Conservation (phyloP, 2,797 vertebrate species). For the Vultur gryphus region DNA sequence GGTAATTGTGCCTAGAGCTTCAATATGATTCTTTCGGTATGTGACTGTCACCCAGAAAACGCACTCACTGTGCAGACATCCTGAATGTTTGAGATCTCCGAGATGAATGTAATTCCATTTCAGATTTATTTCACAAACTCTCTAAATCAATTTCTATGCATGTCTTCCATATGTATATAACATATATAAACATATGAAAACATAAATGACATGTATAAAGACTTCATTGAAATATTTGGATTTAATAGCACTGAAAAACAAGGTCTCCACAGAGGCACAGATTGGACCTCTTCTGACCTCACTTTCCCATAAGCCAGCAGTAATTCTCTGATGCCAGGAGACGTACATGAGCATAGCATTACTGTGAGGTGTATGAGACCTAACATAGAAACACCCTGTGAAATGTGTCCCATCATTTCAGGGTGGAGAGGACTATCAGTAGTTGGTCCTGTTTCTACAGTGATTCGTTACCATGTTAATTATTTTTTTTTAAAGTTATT, state of each 20-base stretch:
- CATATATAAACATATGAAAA: background rate
- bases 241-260: background rate
- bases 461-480: background rate
- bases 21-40: background rate
- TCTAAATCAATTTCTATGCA: background rate
- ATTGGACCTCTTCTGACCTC: background rate
- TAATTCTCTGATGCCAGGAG: background rate
- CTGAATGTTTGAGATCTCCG: background rate
- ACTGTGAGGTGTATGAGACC: background rate
- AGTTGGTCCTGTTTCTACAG: background rate
- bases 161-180: background rate
- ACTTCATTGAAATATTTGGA: background rate
- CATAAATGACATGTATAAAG: background rate
- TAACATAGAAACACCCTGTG: background rate
- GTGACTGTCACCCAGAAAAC: background rate
- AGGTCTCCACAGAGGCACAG: background rate
- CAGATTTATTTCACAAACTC: background rate
- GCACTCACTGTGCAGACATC: background rate
- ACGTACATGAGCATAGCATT: background rate
- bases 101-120: background rate
- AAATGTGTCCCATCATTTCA: background rate
- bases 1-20: background rate
- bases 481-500: background rate
- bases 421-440: background rate
- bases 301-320: background rate